Evolutionary conservation across 2,888 invertebrate species (phyloP).

Genomic region (Drosophila macrothrix): DNA sequence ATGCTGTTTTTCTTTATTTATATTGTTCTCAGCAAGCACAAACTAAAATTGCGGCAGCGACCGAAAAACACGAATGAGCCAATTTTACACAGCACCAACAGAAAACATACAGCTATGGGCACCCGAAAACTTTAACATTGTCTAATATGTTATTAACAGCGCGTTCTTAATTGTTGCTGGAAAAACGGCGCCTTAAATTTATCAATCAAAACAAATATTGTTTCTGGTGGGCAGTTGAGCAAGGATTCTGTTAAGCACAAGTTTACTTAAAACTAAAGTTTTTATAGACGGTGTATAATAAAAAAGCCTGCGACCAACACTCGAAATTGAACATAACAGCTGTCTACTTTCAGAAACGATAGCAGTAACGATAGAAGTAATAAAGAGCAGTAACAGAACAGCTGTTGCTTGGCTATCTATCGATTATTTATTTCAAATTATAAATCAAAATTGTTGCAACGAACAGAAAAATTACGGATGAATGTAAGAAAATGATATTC

Average conservation of each 20-base stretch:
- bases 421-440: conserved; percentile 6
- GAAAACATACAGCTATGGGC: conserved; percentile 22
- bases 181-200: neutral
- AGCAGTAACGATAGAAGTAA: too few relatives aligned
- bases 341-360: neutral
- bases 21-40: conserved; percentile 3
- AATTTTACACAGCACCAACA: conserved; percentile 13
- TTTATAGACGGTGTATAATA: neutral
- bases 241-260: neutral
- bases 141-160: conserved; percentile 28
- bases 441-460: neutral
- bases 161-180: neutral
- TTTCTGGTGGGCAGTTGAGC: neutral
- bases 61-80: conserved; percentile 28
- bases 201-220: neutral
- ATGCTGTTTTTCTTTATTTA: neutral
- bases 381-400: conserved; percentile 8
- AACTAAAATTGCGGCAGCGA: conserved; percentile 19
- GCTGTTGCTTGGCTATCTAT: conserved; percentile 17
- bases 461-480: neutral
- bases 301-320: neutral
- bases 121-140: conserved; percentile 20
- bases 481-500: neutral
- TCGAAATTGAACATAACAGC: neutral
- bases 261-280: too few relatives aligned